Conservation (phyloP, 2,888 invertebrate species). For the Chymomyza procnemis region DNA sequence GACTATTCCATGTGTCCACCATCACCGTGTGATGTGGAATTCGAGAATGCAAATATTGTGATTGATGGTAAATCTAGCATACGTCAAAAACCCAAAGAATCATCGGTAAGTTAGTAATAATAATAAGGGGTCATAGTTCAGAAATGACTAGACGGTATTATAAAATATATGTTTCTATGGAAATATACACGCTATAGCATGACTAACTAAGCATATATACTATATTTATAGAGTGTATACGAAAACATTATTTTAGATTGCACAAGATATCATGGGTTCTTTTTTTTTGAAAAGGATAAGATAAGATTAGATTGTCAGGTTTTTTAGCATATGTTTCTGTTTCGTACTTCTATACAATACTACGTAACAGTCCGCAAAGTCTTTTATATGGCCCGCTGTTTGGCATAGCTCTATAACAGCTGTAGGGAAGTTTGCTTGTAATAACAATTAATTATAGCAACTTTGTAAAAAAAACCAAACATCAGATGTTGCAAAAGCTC, state of each 20-base stretch:
- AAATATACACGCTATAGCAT: neutral
- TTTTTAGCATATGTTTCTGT: no score
- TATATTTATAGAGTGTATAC: conserved; percentile 7
- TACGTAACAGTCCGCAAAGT: no score
- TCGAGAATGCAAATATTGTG: conserved; percentile 92
- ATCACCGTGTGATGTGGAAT: conserved; percentile 89
- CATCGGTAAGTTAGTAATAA: conserved; percentile 71
- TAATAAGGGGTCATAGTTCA: neutral
- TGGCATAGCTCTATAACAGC: no score
- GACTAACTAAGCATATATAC: neutral
- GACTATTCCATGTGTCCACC: conserved; percentile 83
- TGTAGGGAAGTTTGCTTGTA: no score
- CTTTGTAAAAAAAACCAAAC: no score
- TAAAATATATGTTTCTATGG: no score
- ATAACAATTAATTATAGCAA: no score
- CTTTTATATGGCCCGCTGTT: no score
- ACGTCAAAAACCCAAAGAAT: conserved; percentile 80
- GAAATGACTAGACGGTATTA: neutral
- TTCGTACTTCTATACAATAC: no score
- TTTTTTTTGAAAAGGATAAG: conserved; percentile 52
- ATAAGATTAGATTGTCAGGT: conserved; percentile 45
- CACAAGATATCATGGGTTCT: conserved; percentile 41
- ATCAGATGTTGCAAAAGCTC: no score
- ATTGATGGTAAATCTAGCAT: conserved; percentile 94
- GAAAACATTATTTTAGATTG: conserved; percentile 15